Evolutionary conservation across 2,888 invertebrate genomes (phyloP).

Genomic region (Anodontia alba): DNA sequence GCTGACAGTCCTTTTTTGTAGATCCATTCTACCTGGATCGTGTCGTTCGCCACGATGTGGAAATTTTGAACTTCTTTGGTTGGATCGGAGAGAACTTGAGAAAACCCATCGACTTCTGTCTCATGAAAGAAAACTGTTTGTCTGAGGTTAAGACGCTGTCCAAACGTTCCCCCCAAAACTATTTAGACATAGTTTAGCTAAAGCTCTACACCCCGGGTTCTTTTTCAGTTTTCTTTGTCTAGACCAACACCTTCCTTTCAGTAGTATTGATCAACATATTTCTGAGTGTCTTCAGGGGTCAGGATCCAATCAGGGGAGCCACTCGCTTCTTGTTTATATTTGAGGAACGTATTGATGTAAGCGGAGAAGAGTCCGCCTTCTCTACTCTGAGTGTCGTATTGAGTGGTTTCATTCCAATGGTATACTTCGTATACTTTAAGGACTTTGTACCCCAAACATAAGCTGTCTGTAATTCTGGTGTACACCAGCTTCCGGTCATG

Average conservation of each 20-base stretch:
- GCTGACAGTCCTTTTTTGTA: conserved; percentile 23
- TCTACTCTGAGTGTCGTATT: too few relatives aligned
- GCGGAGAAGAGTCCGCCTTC: too few relatives aligned
- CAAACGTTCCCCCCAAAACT: conserved; percentile 31
- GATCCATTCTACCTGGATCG: conserved; percentile 23
- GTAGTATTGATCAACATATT: neutral
- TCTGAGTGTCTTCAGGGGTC: neutral
- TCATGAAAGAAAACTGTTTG: conserved; percentile 23
- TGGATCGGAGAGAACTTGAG: neutral
- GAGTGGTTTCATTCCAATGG: too few relatives aligned
- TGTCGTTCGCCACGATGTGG: conserved; percentile 33
- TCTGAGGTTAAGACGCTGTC: conserved; percentile 19
- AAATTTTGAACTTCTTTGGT: conserved; percentile 24
- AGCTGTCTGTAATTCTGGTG: too few relatives aligned
- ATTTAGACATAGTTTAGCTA: conserved; percentile 1
- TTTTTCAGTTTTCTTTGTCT: neutral
- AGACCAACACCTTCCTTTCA: neutral
- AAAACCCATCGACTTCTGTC: conserved; percentile 15
- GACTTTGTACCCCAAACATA: too few relatives aligned
- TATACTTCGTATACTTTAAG: too few relatives aligned
- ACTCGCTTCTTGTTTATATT: conserved; percentile 10
- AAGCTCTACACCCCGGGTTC: conserved; percentile 8
- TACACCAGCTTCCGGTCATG: too few relatives aligned
- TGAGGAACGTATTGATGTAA: too few relatives aligned
- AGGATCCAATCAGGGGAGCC: conserved; percentile 10